phyloP scores from a whole-genome alignment of 2,797 vertebrate species.

The Rhinella marina region DNA sequence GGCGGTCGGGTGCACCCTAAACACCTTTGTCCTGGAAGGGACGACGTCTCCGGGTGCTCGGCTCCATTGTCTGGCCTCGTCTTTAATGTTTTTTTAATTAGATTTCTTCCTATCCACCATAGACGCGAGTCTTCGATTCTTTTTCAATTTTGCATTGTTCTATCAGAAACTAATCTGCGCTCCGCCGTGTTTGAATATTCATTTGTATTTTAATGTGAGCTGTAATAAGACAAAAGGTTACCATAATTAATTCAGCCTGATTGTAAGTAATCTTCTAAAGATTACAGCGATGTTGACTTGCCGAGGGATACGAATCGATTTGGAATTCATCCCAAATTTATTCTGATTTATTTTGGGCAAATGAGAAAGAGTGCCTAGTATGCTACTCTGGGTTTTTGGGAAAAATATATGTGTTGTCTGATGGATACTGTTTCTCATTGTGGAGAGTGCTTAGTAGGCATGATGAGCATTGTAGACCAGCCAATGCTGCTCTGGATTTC shows the following conservation, averaged over 20 bases:
- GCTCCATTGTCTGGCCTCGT: constrained; percentile 13
- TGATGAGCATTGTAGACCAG: too few species aligned
- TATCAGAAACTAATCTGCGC: constrained; percentile 43
- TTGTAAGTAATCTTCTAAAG: constrained; percentile 15
- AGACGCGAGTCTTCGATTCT: constrained; percentile 1
- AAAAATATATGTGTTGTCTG: too few species aligned
- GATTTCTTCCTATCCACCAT: constrained; percentile 19
- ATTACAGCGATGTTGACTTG: not conserved
- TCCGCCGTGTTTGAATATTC: constrained; percentile 27
- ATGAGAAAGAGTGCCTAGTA: too few species aligned
- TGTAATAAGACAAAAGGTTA: constrained; percentile 26
- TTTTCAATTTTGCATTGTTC: not conserved
- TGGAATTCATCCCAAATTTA: too few species aligned
- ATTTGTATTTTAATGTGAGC: constrained; percentile 38
- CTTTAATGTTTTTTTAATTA: constrained; percentile 58
- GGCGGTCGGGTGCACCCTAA: constrained; percentile 1
- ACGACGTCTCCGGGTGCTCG: constrained; percentile 24
- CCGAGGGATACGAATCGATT: not conserved
- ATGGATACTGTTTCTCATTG: too few species aligned
- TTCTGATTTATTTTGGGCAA: too few species aligned
- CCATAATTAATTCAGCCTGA: constrained; percentile 28
- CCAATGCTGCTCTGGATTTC: too few species aligned
- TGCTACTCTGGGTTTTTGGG: too few species aligned
- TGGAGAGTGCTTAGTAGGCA: too few species aligned
- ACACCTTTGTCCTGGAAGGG: constrained; percentile 23